Evolutionary conservation across 2,888 invertebrate species (phyloP).

Genomic region (Volucella zonaria): DNA sequence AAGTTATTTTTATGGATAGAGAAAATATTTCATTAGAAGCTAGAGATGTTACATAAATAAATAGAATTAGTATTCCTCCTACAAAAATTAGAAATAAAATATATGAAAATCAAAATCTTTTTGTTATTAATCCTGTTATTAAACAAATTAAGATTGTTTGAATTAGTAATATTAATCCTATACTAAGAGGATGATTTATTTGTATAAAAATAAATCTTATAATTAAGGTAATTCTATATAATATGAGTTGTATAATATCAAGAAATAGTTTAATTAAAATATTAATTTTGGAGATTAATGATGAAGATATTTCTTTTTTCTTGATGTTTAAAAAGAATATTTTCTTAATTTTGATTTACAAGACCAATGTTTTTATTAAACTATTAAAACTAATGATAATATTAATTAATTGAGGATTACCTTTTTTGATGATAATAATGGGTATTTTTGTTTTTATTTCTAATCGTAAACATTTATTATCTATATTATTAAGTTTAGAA

Average conservation of each 20-base stretch:
- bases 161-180: slow-evolving; percentile 84
- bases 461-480: slow-evolving; percentile 85
- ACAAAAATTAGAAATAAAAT: slow-evolving; percentile 86
- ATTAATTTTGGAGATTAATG: too few species aligned
- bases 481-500: slow-evolving; percentile 85
- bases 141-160: slow-evolving; percentile 84
- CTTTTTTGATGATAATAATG: slow-evolving; percentile 82
- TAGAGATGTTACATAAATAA: slow-evolving; percentile 86
- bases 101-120: slow-evolving; percentile 85
- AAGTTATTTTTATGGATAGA: slow-evolving; percentile 79
- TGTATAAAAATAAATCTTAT: slow-evolving; percentile 82
- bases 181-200: slow-evolving; percentile 84
- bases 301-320: too few species aligned
- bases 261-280: too few species aligned
- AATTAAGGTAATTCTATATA: slow-evolving; percentile 76
- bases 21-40: slow-evolving; percentile 86
- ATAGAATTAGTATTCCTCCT: slow-evolving; percentile 86
- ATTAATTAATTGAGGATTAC: too few species aligned
- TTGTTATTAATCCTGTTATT: slow-evolving; percentile 83
- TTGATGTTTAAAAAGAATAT: too few species aligned
- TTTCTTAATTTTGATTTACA: too few species aligned
- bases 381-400: too few species aligned
- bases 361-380: too few species aligned
- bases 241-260: slow-evolving; percentile 75
- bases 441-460: slow-evolving; percentile 84